Conservation (phyloP, 2,797 vertebrate genomes). For the Prunella strophiata region DNA sequence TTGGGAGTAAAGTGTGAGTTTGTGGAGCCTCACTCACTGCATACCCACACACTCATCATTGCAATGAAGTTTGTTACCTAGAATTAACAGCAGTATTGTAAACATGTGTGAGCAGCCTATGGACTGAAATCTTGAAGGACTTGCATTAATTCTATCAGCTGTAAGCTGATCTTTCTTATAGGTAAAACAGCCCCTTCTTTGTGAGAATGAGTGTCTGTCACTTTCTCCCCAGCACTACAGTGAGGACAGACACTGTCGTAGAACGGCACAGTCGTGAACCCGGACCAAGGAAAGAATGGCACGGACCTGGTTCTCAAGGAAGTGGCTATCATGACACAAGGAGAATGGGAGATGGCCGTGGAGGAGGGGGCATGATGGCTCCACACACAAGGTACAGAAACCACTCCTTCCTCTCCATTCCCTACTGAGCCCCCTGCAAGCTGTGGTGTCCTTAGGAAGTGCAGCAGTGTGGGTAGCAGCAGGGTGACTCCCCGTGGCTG, state of each 20-base stretch:
- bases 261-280: constrained; percentile 89
- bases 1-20: not conserved
- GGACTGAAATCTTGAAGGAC: not conserved
- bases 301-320: constrained; percentile 86
- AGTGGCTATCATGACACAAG: constrained; percentile 86
- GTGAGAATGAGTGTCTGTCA: fast-evolving
- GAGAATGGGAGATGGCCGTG: constrained; percentile 85
- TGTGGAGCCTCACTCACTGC: not conserved
- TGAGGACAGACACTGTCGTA: constrained; percentile 90
- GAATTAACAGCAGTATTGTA: not conserved
- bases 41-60: fast-evolving
- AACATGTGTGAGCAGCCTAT: not conserved
- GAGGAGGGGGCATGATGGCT: constrained; percentile 84
- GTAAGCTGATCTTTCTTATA: not conserved
- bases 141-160: not conserved
- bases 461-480: not conserved
- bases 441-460: not conserved
- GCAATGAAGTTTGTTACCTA: not conserved
- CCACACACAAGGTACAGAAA: constrained; percentile 85
- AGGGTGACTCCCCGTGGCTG: not conserved
- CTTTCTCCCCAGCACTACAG: constrained; percentile 82
- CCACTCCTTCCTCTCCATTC: not conserved
- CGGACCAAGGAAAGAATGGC: constrained; percentile 95
- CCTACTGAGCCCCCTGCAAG: not conserved
- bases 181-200: not conserved